Percentiles rank a stretch among this genome's conserved stretches.
Conservation (phyloP, 2,113 vertebrate species). For the Turdus rufiventris region DNA sequence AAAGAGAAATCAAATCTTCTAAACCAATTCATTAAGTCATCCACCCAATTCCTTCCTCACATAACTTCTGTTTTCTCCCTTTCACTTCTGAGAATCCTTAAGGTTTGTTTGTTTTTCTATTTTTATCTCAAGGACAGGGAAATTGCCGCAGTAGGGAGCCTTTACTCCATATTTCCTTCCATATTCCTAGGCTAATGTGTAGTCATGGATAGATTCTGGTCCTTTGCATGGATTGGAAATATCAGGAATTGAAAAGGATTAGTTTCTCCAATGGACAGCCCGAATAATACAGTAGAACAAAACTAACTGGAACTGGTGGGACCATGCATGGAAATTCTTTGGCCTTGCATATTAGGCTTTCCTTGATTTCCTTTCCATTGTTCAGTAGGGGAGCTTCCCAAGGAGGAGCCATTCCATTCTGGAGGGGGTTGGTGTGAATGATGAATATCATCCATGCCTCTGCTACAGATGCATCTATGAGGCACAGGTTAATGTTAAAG, state of each 20-base stretch:
- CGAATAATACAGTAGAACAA: neutral
- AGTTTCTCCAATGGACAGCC: neutral
- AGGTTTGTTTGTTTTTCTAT: accelerated
- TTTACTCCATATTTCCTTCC: neutral
- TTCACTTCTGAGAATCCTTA: neutral
- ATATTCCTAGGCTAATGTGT: neutral
- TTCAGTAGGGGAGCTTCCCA: neutral
- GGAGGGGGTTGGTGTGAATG: neutral
- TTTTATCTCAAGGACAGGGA: neutral
- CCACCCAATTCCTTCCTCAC: neutral
- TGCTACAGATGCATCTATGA: neutral
- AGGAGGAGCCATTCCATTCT: neutral
- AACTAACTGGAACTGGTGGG: neutral
- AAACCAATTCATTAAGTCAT: neutral
- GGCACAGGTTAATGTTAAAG: neutral
- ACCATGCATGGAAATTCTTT: neutral
- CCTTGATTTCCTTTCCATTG: neutral
- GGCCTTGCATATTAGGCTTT: neutral
- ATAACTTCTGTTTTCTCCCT: neutral
- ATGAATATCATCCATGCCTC: neutral
- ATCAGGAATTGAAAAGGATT: neutral
- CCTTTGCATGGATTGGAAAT: neutral
- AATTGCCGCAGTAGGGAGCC: neutral
- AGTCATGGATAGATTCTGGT: neutral
- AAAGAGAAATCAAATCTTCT: neutral